These are phyloP conservation scores for Drosophila putrida DNA, from an alignment of 2,888 invertebrate genomes.

Conservation along the genomic window DNA sequence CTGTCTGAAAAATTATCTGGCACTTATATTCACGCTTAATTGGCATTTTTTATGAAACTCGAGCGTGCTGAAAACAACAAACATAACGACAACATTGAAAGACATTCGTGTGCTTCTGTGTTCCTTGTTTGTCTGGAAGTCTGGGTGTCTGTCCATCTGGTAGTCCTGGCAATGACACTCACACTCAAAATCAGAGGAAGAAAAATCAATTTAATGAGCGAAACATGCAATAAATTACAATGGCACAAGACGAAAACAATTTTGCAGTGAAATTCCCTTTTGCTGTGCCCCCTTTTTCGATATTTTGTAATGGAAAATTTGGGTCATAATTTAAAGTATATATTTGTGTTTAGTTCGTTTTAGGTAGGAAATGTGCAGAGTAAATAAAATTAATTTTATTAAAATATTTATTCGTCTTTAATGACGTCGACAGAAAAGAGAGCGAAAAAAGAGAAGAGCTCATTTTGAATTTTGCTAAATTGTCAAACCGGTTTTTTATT, in stretches of 20 bases:
- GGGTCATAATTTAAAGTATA: conserved; percentile 58
- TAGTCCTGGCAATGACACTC: conserved; percentile 79
- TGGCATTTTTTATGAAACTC: conserved; percentile 83
- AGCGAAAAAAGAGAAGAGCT: conserved; percentile 31
- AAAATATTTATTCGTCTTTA: conserved; percentile 45
- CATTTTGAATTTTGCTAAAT: conserved; percentile 43
- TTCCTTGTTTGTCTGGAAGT: conserved; percentile 56
- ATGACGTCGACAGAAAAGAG: conserved; percentile 40
- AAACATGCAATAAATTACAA: conserved; percentile 80
- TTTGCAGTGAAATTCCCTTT: conserved; percentile 62
- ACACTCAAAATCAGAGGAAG: conserved; percentile 77
- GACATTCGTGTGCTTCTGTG: conserved; percentile 74
- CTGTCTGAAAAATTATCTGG: conserved; percentile 83
- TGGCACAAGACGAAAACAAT: conserved; percentile 54
- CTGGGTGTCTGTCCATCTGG: background rate
- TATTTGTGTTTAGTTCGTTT: background rate
- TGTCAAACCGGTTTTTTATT: conserved; percentile 70
- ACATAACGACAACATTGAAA: conserved; percentile 46
- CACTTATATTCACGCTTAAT: conserved; percentile 85
- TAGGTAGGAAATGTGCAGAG: conserved; percentile 28
- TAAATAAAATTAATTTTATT: conserved; percentile 58
- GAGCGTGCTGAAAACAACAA: conserved; percentile 41
- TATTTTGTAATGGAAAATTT: conserved; percentile 52
- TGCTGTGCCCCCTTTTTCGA: conserved; percentile 22
- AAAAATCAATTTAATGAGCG: conserved; percentile 83